Evolutionary conservation across 2,888 invertebrate genomes (phyloP).

Genomic region (Agrochola lychnidis): DNA sequence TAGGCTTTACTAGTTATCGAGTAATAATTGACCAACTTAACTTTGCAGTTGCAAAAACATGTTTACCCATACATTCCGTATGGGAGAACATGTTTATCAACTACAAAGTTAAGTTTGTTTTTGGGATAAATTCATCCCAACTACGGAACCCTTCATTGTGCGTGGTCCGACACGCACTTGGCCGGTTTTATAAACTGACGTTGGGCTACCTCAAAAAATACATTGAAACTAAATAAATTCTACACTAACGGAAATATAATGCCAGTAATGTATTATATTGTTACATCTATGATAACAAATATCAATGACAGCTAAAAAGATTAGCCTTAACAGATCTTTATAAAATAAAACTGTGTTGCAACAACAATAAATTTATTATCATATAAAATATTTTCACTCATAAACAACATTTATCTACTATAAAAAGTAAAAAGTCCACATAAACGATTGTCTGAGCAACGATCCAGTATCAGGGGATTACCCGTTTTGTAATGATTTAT

Average conservation of each 20-base stretch:
- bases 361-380: conserved; percentile 62
- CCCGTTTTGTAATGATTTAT: conserved; percentile 64
- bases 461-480: conserved; percentile 60
- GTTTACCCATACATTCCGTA: no score
- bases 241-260: neutral
- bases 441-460: conserved; percentile 60
- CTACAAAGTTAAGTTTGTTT: no score
- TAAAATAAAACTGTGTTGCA: conserved; percentile 52
- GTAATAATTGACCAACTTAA: no score
- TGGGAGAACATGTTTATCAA: no score
- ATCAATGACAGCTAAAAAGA: conserved; percentile 1
- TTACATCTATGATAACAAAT: conserved; percentile 3
- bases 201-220: neutral
- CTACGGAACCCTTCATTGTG: no score
- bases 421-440: conserved; percentile 62
- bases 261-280: neutral
- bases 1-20: no score
- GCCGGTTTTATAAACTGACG: no score
- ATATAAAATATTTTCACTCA: conserved; percentile 50
- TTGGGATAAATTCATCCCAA: no score
- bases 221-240: neutral
- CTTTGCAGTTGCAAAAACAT: no score
- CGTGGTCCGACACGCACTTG: no score
- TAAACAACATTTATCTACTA: conserved; percentile 61
- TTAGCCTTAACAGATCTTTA: neutral